Evolutionary conservation across 2,888 invertebrate species (phyloP), one percentile per base, ranked within the genome.

Genomic region (Drosophila yooni): DNA sequence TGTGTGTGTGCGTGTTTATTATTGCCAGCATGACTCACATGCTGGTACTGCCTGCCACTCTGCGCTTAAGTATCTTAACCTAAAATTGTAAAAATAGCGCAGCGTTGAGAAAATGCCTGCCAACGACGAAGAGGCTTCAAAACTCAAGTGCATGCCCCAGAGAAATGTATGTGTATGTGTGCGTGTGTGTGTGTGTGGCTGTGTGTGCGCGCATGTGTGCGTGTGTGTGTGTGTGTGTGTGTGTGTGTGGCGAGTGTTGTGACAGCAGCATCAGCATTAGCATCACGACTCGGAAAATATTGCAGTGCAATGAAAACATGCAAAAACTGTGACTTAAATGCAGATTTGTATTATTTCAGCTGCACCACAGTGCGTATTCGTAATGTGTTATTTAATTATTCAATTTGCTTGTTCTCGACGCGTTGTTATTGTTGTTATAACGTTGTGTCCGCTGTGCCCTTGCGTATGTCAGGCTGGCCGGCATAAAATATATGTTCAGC

Each of bases 31-130:
- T 63, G 60, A 38, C 33, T 65, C 52, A 50, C 48, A 70, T 74
- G 65, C 60, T 53, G 66, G 27, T 38, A 62, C 40, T 15, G 57
- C 15, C 21, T 57, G 58, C 48, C 67, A 62, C 79, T 76, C 81
- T 83, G 83, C 74, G 69, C 87, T 76, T 69, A 83, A 86, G 88
- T 89, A 81, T 80, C 83, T 80, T 77, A 82, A 88, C 88, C 78
- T 88, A 83, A 88, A 89, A 88, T 85, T 76, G 72, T 80, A 88
- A 81, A 89, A 88, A 88, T 90, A 88, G 88, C 78, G 74, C 79
- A 83, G 56, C 72, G 56, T 82, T 54, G 68, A 66, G 77, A 84
- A 82, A 72, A 81, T 70, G 66, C 65, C 61, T 57, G 69, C 59
- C 67, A 18, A 70, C 72, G 43, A 58, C 36, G 73, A 59, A 29